Conservation (phyloP, 2,797 vertebrate species). For the Pristis pectinata region DNA sequence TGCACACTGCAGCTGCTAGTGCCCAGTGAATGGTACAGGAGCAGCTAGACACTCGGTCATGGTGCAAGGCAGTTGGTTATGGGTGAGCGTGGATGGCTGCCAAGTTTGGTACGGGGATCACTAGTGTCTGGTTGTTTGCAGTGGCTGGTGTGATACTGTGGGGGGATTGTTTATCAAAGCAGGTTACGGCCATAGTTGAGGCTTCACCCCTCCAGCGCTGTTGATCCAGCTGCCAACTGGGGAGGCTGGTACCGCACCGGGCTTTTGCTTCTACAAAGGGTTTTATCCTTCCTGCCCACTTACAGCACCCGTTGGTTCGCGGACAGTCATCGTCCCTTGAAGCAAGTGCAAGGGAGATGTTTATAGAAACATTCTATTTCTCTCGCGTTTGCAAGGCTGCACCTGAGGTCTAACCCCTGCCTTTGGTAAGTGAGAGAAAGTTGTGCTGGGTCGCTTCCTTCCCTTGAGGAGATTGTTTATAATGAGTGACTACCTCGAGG, state of each 20-base stretch:
- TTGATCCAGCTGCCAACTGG: neutral
- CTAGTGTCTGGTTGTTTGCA: neutral
- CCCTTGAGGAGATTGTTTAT: neutral
- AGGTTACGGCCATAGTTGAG: neutral
- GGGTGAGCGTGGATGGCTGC: neutral
- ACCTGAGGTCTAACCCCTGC: neutral
- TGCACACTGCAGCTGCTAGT: neutral
- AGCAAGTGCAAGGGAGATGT: no score
- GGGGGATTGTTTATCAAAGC: neutral
- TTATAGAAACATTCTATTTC: neutral
- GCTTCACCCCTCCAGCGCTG: no score
- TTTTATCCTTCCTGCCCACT: neutral
- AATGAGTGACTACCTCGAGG: neutral
- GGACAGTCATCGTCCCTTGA: neutral
- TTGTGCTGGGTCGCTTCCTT: neutral
- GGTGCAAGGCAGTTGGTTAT: no score
- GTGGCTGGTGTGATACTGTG: neutral
- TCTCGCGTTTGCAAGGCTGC: neutral
- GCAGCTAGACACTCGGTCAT: no score
- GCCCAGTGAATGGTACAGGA: no score
- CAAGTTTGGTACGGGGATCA: neutral
- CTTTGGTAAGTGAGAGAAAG: neutral
- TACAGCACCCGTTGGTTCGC: neutral
- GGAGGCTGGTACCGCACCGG: neutral
- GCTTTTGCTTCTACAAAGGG: neutral